Evolutionary conservation across 2,113 vertebrate genomes (phyloP), one percentile per base, ranked within the genome.

Genomic region (Albula goreensis): DNA sequence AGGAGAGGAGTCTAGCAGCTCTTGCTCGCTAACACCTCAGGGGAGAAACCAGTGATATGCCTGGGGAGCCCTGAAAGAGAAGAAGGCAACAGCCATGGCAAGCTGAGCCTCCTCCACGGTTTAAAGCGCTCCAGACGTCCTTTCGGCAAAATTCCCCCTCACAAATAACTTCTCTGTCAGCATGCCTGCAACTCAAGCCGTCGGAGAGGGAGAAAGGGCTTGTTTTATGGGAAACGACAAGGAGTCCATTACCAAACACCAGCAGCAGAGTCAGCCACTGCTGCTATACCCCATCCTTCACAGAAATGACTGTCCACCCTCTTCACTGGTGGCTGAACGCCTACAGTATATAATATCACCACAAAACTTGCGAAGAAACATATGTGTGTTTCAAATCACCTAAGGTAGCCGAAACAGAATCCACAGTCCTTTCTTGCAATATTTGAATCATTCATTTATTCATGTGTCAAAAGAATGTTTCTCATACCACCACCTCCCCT

Each of bases 201-300:
- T 78, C 89, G 86, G 84, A 70, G 87, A 87, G 86, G 87, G 86
- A 81, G 22, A 83, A 82, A 88, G 77, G 82, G 82, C 48, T 88
- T 87, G 84, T 92, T 91, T 87, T 85, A 86, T 87, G 82, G 81
- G 80, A 78, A 88, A 80, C 81, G 82, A 80, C 85, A 88, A 89
- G 86, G 80, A 88, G 85, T 50, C 84, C 82, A 82, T 86, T 53
- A 87, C 87, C 80, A 60, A 87, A 89, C 70, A 86, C 86, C 86
- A 87, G 85, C 78, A 41, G 81, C 78, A 74, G 83, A 81, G 70
- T 31, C 17, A 74, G 70, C 70, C 50, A 80, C 48, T 80, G 17
- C 15, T 50, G 8, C 12, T 12, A 31, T 22, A 84, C 63, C 49
- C n/a, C 63, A 51, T 84, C 22, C 22, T 50, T 84, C 50, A 84